Percentiles rank a stretch among this genome's conserved stretches.
These are phyloP conservation scores for Alviniconcha strummeri DNA, from an alignment of 2,888 invertebrate species.

Conservation along the genomic window DNA sequence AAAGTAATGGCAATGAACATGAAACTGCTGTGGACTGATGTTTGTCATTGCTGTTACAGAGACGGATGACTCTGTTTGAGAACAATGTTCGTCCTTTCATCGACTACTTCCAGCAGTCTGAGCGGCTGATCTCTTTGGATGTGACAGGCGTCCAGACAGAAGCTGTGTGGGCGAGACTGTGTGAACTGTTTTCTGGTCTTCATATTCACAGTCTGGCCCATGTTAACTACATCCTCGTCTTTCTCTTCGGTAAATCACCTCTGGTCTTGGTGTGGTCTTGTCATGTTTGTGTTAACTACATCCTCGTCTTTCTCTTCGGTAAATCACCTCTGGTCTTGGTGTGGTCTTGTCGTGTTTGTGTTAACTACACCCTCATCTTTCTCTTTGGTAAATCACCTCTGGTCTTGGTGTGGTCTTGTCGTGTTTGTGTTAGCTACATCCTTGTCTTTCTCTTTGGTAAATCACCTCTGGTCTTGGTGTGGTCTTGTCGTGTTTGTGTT, in stretches of 20 bases:
- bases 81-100: constrained; percentile 63
- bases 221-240: constrained; percentile 65
- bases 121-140: constrained; percentile 66
- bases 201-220: constrained; percentile 54
- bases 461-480: constrained; percentile 26
- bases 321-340: constrained; percentile 39
- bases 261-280: too few species aligned
- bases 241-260: constrained; percentile 65
- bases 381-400: constrained; percentile 62
- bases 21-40: too few species aligned
- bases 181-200: constrained; percentile 63
- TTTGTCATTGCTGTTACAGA: constrained; percentile 48
- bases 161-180: constrained; percentile 63
- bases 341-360: constrained; percentile 1
- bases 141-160: constrained; percentile 63
- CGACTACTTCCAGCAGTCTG: constrained; percentile 61
- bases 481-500: constrained; percentile 27
- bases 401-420: too few species aligned
- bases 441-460: constrained; percentile 69
- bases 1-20: too few species aligned
- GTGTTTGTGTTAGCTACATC: constrained; percentile 56
- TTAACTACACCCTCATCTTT: constrained; percentile 67
- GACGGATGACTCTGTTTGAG: constrained; percentile 63
- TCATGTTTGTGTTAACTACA: constrained; percentile 53
- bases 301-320: constrained; percentile 69